phyloP scores from a whole-genome alignment of 2,113 vertebrate genomes.

The Parotia lawesii region DNA sequence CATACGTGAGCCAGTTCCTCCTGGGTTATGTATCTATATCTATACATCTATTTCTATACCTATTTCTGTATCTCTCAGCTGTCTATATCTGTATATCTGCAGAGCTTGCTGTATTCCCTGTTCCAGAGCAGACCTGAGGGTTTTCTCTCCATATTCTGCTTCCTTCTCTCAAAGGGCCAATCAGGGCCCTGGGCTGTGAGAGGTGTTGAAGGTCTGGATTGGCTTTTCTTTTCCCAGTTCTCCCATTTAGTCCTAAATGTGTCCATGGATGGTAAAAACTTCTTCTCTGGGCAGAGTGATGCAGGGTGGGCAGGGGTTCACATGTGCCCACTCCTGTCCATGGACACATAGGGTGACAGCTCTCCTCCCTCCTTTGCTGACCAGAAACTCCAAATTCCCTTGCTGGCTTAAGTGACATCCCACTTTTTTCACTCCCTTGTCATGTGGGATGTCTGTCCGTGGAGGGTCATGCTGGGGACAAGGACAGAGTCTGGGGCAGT shows the following conservation, averaged over 20 bases:
- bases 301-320: neutral
- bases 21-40: neutral
- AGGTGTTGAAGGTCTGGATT: neutral
- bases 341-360: rapidly evolving
- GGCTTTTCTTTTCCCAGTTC: neutral
- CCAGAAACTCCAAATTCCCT: neutral
- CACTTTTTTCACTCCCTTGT: neutral
- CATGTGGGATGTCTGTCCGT: neutral
- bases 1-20: neutral
- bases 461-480: neutral
- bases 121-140: neutral
- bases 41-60: neutral
- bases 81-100: neutral
- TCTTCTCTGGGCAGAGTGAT: neutral
- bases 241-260: neutral
- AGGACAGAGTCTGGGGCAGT: neutral
- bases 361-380: neutral
- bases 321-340: neutral
- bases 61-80: neutral
- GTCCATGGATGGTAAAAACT: neutral
- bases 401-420: neutral
- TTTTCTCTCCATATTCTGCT: neutral
- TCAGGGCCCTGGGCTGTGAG: neutral
- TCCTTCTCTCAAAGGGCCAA: neutral
- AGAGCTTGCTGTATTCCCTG: neutral